These are phyloP conservation scores for Danio aesculapii DNA, from an alignment of 2,797 vertebrate species.

Conservation along the genomic window DNA sequence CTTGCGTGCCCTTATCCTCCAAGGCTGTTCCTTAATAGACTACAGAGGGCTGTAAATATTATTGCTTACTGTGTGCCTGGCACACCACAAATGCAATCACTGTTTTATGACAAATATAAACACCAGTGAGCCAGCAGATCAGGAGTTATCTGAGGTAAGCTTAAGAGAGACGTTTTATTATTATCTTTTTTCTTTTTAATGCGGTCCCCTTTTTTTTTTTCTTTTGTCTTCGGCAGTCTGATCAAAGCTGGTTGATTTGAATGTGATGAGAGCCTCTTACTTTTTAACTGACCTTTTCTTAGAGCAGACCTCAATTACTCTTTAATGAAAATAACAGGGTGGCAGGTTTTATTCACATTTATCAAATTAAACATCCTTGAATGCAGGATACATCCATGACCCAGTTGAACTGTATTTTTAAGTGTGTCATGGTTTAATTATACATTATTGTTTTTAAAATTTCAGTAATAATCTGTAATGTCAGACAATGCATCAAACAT, in stretches of 20 bases:
- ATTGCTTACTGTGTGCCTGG: conserved; percentile 49
- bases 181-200: not conserved
- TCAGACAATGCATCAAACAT: conserved; percentile 57
- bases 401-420: conserved; percentile 54
- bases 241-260: conserved; percentile 17
- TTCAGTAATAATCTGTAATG: conserved; percentile 59
- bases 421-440: conserved; percentile 50
- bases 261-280: not conserved
- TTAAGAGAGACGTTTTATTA: conserved; percentile 37
- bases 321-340: conserved; percentile 24
- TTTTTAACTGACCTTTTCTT: conserved; percentile 16
- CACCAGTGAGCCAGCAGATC: conserved; percentile 44
- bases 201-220: not conserved
- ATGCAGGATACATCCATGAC: not conserved
- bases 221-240: not conserved
- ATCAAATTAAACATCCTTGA: not conserved
- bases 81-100: conserved; percentile 27
- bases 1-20: conserved; percentile 49
- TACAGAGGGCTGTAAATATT: conserved; percentile 54
- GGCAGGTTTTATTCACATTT: conserved; percentile 1
- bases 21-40: conserved; percentile 51
- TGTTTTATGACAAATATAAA: conserved; percentile 51
- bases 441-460: conserved; percentile 55
- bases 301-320: not conserved
- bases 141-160: conserved; percentile 45